Base-by-base conservation (phyloP, 2,113 vertebrate species). In the Dasyurus viverrinus region DNA sequence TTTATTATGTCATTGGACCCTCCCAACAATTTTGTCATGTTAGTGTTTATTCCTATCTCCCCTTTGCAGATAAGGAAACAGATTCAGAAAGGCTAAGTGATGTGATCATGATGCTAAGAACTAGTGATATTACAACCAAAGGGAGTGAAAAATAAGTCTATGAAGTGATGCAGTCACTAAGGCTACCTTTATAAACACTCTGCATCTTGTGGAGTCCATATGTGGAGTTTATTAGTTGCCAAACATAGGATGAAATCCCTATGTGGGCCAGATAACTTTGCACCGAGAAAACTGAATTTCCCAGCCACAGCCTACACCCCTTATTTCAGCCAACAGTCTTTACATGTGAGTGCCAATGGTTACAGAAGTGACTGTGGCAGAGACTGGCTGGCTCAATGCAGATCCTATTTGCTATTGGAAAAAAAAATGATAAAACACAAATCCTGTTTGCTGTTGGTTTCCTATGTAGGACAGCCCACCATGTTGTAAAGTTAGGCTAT, bases 121-220 rank as follows among this genome's bases (percentile, higher is more conserved):
- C 25, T 42, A n/a, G 23, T 7, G 8, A 54, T 68, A 48, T 57
- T 54, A 89, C n/a, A 2, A 16, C 27, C 3, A 0, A 8, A 91
- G 24, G 4, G 53, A 57, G 23, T 4, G 3, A 26, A 10, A 2
- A 47, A n/a, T 23, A 36, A 93, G 94, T 3, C 50, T 57, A n/a
- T 52, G 54, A 76, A 68, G 16, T 76, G 27, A 3, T n/a, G n/a
- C 25, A 57, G 36, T n/a, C 36, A 76, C 14, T n/a, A 76, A 16
- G 25, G 89, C 53, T 46, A 3, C 6, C 25, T 9, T 19, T 26
- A 52, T 91, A 4, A 52, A 42, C 36, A 57, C 36, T 36, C 14
- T 84, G 26, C 3, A 0, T 90, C 47, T 23, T 3, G 2, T 7
- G 2, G 0, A 16, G 9, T 5, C 36, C 0, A 52, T 1, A 25